These are phyloP conservation scores for Epinephelus lanceolatus DNA, from an alignment of 2,113 vertebrate species.

Conservation along the genomic window DNA sequence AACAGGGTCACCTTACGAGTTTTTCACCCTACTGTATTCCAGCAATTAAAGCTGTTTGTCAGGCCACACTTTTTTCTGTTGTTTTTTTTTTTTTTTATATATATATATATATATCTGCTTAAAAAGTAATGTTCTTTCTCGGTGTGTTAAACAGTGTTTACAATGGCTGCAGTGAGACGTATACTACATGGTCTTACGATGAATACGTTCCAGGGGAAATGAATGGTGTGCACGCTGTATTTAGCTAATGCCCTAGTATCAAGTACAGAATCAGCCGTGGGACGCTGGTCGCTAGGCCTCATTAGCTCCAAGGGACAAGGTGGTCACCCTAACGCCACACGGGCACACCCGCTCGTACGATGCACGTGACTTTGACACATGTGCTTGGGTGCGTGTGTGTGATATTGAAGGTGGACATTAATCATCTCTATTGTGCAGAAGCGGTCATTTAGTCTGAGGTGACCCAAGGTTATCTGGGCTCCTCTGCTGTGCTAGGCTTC, in stretches of 20 bases:
- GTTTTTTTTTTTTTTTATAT: background rate
- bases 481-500: slow-evolving; percentile 23
- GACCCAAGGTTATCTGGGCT: slow-evolving; percentile 66
- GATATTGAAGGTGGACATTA: slow-evolving; percentile 59
- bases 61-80: background rate
- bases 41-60: background rate
- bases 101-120: background rate
- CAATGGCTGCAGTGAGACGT: slow-evolving; percentile 4
- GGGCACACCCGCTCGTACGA: background rate
- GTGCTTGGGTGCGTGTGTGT: slow-evolving; percentile 10
- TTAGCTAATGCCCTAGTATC: slow-evolving; percentile 56
- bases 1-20: slow-evolving; percentile 48
- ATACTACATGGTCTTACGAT: background rate
- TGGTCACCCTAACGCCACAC: slow-evolving; percentile 45
- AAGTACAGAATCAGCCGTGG: slow-evolving; percentile 52
- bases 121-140: slow-evolving; percentile 5
- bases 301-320: slow-evolving; percentile 72
- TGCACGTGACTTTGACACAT: slow-evolving; percentile 15
- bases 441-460: slow-evolving; percentile 58
- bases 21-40: background rate
- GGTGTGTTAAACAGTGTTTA: slow-evolving; percentile 6
- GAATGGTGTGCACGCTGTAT: slow-evolving; percentile 34
- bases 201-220: slow-evolving; percentile 31
- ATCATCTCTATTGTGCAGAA: slow-evolving; percentile 65
- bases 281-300: slow-evolving; percentile 61